Evolutionary conservation across 2,888 invertebrate species (phyloP), one percentile per base, ranked within the genome.

Genomic region (Ormyrus labotus): DNA sequence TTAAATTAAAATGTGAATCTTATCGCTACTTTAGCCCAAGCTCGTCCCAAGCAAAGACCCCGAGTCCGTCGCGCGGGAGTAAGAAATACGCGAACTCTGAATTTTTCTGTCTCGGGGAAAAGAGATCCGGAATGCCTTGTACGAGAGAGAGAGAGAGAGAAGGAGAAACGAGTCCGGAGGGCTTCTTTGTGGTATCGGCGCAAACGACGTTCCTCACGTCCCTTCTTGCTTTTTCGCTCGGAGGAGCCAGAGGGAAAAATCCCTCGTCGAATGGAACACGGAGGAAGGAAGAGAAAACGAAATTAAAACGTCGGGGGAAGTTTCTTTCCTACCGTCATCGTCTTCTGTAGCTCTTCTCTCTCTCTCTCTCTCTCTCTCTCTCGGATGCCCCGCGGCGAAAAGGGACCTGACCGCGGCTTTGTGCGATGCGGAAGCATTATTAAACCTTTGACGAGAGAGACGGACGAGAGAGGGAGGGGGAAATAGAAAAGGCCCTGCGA

Each of bases 221-320:
- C 63, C 69, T 68, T 60, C 34, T 61, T 80, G 53, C 79, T 63
- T 70, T 77, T 75, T 78, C 69, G 58, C 34, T 34, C 34, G 47
- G 63, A 75, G 45, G 69, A 45, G 70, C 13, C 10, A n/a, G 61
- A 47, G 9, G 48, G 58, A 69, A 19, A 63, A 74, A 64, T 69
- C 69, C 73, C 68, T 69, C 63, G 55, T 69, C 74, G 73, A 71
- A 73, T 69, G 81, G 74, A 70, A 61, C 77, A 70, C 73, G 78
- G 77, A 55, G 65, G 63, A 57, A n/a, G 61, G 76, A 74, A 77
- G 81, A 83, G 83, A 84, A 88, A 88, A 88, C 87, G 88, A 88
- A 89, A 89, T 89, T 88, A 88, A 89, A 89, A 88, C 87, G 86
- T 87, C 85, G 84, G 70, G 67, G 64, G 78, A 80, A 80, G 82